phyloP scores from a whole-genome alignment of 2,797 vertebrate species.

The Dromococcyx pavoninus region DNA sequence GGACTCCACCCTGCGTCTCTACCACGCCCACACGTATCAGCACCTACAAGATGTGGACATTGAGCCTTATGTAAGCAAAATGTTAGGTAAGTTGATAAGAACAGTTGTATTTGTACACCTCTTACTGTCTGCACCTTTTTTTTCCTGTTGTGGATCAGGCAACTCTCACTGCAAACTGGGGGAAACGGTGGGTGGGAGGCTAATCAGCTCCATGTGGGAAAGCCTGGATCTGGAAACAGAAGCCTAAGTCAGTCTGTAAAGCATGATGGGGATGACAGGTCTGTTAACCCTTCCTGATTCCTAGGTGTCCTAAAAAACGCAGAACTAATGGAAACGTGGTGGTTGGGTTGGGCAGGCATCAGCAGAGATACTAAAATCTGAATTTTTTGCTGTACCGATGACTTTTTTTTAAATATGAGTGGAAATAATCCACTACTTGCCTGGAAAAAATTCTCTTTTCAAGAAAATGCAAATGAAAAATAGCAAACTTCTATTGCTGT shows the following conservation, averaged over 20 bases:
- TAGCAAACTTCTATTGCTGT: background rate
- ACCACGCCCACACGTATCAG: conserved; percentile 94
- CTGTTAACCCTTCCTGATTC: background rate
- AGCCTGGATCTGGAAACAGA: background rate
- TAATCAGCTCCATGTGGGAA: background rate
- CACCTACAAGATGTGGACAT: conserved; percentile 98
- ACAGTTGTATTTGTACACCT: background rate
- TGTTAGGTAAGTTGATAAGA: conserved; percentile 86
- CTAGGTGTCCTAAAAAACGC: background rate
- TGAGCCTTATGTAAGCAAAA: conserved; percentile 99
- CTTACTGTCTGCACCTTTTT: background rate
- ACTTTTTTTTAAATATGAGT: background rate
- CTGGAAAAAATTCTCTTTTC: background rate
- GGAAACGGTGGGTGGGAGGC: background rate
- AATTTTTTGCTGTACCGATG: background rate
- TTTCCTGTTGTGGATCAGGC: background rate
- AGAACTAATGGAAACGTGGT: background rate
- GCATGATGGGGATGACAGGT: background rate
- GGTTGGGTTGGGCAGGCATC: background rate
- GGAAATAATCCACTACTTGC: background rate
- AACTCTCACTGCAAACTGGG: background rate
- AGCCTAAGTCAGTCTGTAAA: background rate
- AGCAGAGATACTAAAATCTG: background rate
- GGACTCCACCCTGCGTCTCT: conserved; percentile 95
- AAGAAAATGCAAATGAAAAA: background rate